A percentile compares a stretch with the other conserved stretches of the same genome.
These are phyloP conservation scores for Otus sunia DNA, from an alignment of 2,113 vertebrate species.

Conservation along the genomic window DNA sequence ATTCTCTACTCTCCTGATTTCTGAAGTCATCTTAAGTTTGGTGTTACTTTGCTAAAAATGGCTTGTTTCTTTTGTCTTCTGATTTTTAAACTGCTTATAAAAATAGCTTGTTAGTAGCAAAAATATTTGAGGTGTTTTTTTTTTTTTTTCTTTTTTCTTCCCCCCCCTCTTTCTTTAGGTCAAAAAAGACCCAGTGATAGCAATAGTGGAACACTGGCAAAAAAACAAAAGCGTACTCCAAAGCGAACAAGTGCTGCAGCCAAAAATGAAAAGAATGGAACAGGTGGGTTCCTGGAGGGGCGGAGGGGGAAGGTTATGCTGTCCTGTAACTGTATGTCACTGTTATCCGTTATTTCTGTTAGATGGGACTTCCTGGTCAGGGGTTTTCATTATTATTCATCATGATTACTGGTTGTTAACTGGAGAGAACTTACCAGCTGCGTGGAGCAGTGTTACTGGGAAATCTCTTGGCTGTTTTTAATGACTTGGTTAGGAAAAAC, in stretches of 20 bases:
- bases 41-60: neutral
- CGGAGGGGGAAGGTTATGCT: neutral
- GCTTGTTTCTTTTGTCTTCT: neutral
- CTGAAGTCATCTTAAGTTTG: neutral
- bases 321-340: fast-evolving
- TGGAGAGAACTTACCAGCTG: neutral
- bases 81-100: neutral
- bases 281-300: slow-evolving; percentile 75
- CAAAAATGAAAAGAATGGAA: slow-evolving; percentile 91
- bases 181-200: slow-evolving; percentile 89
- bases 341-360: neutral
- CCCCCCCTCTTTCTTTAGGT: slow-evolving; percentile 67
- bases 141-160: neutral
- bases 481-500: neutral
- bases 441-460: neutral
- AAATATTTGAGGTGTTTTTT: neutral
- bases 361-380: neutral
- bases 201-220: slow-evolving; percentile 80
- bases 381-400: neutral
- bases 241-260: slow-evolving; percentile 81
- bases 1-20: neutral
- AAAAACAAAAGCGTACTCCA: slow-evolving; percentile 94
- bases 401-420: neutral
- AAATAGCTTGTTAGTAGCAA: neutral
- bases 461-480: neutral